These are phyloP conservation scores for Apoderus coryli DNA, from an alignment of 2,888 invertebrate species.

Conservation along the genomic window DNA sequence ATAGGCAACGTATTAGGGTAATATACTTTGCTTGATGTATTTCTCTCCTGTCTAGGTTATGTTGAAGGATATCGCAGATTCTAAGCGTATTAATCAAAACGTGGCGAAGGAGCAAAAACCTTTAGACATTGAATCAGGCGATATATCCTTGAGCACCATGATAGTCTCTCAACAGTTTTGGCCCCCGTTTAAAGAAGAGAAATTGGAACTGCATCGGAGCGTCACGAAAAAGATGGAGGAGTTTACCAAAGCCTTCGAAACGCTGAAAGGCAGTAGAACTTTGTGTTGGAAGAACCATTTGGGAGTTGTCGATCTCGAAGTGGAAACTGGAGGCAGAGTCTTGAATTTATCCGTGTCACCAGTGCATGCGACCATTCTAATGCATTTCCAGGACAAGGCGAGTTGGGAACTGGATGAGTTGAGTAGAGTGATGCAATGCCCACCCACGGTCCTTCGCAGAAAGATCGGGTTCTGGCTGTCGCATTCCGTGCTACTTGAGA, in stretches of 20 bases:
- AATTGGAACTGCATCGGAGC: constrained; percentile 67
- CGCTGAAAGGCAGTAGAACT: constrained; percentile 82
- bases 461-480: constrained; percentile 88
- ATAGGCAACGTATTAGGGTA: too few relatives aligned
- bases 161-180: constrained; percentile 98
- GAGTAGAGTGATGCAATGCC: constrained; percentile 74
- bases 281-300: constrained; percentile 88
- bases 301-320: constrained; percentile 79
- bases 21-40: too few relatives aligned
- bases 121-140: constrained; percentile 34
- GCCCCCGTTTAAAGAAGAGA: constrained; percentile 94
- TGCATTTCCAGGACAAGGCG: constrained; percentile 80
- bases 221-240: constrained; percentile 68
- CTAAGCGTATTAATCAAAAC: constrained; percentile 79
- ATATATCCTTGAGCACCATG: constrained; percentile 61
- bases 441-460: constrained; percentile 66
- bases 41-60: constrained; percentile 53
- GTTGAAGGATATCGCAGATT: constrained; percentile 94
- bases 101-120: constrained; percentile 68
- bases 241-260: constrained; percentile 83
- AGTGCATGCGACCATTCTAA: constrained; percentile 84
- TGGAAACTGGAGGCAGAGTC: constrained; percentile 66
- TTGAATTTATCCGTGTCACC: constrained; percentile 78
- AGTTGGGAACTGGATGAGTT: constrained; percentile 81
- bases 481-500: constrained; percentile 74